phyloP scores from a whole-genome alignment of 2,113 vertebrate species.

The Notarius quadriscutis region DNA sequence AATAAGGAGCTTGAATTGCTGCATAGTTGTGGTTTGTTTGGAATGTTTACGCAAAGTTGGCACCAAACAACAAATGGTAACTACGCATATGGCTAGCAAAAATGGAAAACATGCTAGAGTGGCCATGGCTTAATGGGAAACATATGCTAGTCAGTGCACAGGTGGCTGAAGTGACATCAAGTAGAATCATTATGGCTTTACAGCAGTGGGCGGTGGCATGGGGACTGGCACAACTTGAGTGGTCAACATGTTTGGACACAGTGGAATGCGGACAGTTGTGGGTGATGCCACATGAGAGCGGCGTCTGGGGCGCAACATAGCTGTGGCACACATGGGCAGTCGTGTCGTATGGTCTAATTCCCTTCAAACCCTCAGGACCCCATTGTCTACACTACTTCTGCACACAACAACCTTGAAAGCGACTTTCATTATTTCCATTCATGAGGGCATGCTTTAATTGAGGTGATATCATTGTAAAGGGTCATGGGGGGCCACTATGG shows the following conservation, averaged over 20 bases:
- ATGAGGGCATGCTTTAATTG: background rate
- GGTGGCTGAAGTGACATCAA: conserved; percentile 74
- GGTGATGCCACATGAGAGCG: conserved; percentile 72
- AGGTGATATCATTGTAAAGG: background rate
- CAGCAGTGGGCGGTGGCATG: conserved; percentile 65
- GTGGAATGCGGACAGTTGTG: conserved; percentile 74
- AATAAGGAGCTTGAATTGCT: background rate
- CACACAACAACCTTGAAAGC: conserved; percentile 64
- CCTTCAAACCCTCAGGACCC: conserved; percentile 48
- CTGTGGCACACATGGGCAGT: conserved; percentile 72
- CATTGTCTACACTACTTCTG: conserved; percentile 60
- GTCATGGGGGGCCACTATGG: background rate
- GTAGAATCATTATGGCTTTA: conserved; percentile 71
- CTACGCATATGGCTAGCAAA: conserved; percentile 5
- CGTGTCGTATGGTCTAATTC: conserved; percentile 60
- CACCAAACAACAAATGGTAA: conserved; percentile 22
- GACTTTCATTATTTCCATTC: conserved; percentile 37
- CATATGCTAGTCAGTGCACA: conserved; percentile 64
- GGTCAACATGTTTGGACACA: conserved; percentile 78
- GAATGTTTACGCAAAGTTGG: conserved; percentile 3
- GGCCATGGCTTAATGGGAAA: conserved; percentile 60
- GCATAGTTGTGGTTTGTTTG: background rate
- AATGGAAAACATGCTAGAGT: conserved; percentile 5
- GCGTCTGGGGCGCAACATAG: conserved; percentile 67
- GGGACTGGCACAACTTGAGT: conserved; percentile 72